Conservation (phyloP, 2,888 invertebrate genomes). For the Sesia apiformis region DNA sequence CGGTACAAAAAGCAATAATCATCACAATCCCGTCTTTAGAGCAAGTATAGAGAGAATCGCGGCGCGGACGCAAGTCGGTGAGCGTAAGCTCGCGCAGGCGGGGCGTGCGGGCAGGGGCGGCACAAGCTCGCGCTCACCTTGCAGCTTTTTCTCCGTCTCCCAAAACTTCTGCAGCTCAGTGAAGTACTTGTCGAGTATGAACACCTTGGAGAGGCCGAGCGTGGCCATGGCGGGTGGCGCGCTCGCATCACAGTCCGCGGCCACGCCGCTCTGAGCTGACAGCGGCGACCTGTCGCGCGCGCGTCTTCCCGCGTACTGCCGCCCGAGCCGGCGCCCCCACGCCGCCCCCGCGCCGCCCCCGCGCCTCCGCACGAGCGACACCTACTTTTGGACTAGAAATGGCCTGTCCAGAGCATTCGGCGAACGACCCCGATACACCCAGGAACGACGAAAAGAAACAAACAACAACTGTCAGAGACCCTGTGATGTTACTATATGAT, state of each 20-base stretch:
- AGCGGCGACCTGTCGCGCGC: conserved; percentile 23
- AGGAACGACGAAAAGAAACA: too few species aligned
- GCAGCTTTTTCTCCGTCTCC: conserved; percentile 96
- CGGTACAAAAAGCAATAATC: conserved; percentile 28
- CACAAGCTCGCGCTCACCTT: conserved; percentile 80
- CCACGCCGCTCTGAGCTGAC: conserved; percentile 43
- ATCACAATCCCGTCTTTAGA: conserved; percentile 4
- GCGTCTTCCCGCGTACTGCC: conserved; percentile 9
- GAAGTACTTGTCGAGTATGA: conserved; percentile 98
- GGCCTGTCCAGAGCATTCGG: not conserved
- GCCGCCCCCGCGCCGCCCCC: conserved; percentile 2
- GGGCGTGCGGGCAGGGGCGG: conserved; percentile 8
- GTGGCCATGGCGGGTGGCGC: conserved; percentile 86
- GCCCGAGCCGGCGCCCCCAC: conserved; percentile 6
- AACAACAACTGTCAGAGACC: too few species aligned
- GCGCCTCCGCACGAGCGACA: not conserved
- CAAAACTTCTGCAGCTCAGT: conserved; percentile 97
- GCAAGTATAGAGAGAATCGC: not conserved
- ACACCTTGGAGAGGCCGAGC: conserved; percentile 96
- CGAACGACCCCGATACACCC: too few species aligned
- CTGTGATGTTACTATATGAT: too few species aligned
- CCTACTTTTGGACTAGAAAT: not conserved
- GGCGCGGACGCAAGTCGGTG: conserved; percentile 3
- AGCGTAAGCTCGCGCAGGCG: conserved; percentile 4
- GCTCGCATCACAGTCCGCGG: conserved; percentile 60